Conservation (phyloP, 2,113 vertebrate genomes). For the Marcusenius ussheri region DNA sequence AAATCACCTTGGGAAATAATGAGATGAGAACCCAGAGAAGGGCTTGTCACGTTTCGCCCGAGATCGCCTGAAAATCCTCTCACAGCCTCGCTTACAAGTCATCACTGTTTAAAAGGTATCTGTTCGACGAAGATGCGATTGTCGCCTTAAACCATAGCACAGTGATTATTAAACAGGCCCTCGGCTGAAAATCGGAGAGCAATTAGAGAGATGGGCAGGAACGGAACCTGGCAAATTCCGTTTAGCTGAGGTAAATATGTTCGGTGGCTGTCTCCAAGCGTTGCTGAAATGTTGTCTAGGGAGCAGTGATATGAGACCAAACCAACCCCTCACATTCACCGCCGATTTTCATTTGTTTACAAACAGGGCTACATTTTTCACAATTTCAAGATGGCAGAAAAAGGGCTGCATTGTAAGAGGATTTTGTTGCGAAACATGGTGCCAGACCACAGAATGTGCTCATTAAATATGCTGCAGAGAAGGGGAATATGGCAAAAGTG, state of each 20-base stretch:
- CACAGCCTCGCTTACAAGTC: conserved; percentile 9
- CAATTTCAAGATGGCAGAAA: neutral
- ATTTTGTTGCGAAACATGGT: neutral
- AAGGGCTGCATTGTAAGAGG: neutral
- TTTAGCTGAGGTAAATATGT: neutral
- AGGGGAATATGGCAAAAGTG: conserved; percentile 22
- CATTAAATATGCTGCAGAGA: conserved; percentile 3
- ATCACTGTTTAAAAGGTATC: neutral
- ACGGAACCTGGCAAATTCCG: neutral
- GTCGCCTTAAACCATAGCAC: neutral
- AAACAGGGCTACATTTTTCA: neutral
- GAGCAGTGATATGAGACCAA: neutral
- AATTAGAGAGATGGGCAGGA: neutral
- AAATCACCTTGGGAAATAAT: conserved; percentile 37
- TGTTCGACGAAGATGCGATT: conserved; percentile 1
- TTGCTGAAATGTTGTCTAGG: neutral
- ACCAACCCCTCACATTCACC: neutral
- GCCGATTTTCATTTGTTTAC: neutral
- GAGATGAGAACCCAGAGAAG: neutral
- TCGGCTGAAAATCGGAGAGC: neutral
- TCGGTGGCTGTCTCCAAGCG: neutral
- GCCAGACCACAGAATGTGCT: neutral
- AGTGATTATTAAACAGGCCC: neutral
- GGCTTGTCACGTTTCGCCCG: neutral
- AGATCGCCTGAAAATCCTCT: neutral